phyloP scores from a whole-genome alignment of 2,113 vertebrate species.

The Turnix velox region DNA sequence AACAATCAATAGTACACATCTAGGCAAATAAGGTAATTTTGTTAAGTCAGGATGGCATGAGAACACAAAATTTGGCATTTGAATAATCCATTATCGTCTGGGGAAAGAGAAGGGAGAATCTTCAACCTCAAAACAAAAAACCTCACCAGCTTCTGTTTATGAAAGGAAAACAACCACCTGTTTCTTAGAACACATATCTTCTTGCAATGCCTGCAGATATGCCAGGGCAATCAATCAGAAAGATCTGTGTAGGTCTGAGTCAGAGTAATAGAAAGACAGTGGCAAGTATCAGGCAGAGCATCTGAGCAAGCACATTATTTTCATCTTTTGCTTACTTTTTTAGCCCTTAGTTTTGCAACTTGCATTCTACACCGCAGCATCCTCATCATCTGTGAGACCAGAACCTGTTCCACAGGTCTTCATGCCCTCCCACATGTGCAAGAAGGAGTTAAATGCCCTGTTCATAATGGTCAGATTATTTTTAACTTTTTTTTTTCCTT shows the following conservation, averaged over 20 bases:
- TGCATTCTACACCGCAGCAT: not conserved
- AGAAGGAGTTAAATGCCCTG: not conserved
- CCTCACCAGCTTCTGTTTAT: not conserved
- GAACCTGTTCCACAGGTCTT: not conserved
- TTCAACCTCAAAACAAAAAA: not conserved
- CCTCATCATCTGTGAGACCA: not conserved
- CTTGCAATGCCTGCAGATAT: not conserved
- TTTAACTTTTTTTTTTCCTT: too few species aligned
- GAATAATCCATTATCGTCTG: not conserved
- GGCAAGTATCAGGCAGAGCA: not conserved
- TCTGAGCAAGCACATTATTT: not conserved
- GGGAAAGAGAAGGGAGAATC: not conserved
- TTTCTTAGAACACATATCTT: not conserved
- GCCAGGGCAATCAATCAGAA: not conserved
- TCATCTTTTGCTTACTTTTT: not conserved
- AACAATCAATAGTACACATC: not conserved
- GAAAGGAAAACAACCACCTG: not conserved
- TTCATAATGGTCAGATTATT: not conserved
- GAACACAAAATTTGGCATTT: not conserved
- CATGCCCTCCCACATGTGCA: not conserved
- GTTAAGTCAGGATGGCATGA: not conserved
- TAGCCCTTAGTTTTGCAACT: not conserved
- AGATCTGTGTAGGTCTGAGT: not conserved
- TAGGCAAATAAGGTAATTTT: slow-evolving; percentile 15
- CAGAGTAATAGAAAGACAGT: not conserved